Base-by-base conservation (phyloP, 2,888 invertebrate species). In the Galeruca laticollis region DNA sequence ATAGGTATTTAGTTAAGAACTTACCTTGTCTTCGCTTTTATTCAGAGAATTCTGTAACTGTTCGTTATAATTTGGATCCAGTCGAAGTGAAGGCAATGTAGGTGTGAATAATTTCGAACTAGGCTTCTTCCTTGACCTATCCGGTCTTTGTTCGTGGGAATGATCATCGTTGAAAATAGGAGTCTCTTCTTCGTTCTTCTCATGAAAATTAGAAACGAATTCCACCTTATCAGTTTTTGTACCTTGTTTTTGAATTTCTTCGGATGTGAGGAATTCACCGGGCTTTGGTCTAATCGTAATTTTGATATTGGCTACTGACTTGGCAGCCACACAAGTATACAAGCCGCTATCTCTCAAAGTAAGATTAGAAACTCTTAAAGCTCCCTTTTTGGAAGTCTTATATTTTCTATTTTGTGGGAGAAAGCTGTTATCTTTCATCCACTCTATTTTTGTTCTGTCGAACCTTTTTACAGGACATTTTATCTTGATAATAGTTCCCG, bases 401-500 rank as follows among this genome's bases (percentile, higher is more conserved):
- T 93, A 92, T 78, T 95, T 94, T 81, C 92, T 92, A 0, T 92
- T 92, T 80, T 94, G 94, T 31, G 89, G 88, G 71, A 95, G 87
- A 62, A 90, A 90, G 77, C 91, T 91, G 75, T 94, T 92, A 82
- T 97, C 95, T 82, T 97, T 97, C 65, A 92, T 92, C 97, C 97
- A 97, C 79, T 92, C 90, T 74, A 96, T 95, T 84, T 93, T 93
- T 0, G 94, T 93, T 73, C 95, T 87, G 82, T 93, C 92, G 83
- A 90, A 92, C 37, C 93, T 92, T 82, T 95, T 95, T 21, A 96
- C 95, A 0, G 97, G 97, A 82, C 98, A 98, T 82, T 96, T 95
- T 76, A 98, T 95, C 86, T 97, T 97, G 70, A 98, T 91, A 80
- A 94, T 94, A 0, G 96, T 95, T 9, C 97, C 97, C 79, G 94